A percentile compares a stretch with the other conserved stretches of the same genome.
These are phyloP conservation scores for Hozukius guyotensis DNA, from an alignment of 2,797 vertebrate genomes.

Conservation along the genomic window DNA sequence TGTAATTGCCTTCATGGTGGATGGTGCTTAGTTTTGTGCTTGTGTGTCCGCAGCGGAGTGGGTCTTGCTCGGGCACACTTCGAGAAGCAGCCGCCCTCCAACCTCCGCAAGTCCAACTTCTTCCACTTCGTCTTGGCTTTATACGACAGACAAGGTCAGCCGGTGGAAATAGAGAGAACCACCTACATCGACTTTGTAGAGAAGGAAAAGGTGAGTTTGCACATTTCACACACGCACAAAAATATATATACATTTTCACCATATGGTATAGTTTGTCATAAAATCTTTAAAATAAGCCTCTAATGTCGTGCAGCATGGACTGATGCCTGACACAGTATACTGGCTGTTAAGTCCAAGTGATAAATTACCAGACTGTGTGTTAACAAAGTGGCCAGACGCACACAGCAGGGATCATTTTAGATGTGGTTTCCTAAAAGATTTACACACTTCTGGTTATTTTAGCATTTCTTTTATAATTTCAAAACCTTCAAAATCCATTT, in stretches of 20 bases:
- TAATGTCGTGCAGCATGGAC: background rate
- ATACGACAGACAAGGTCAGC: slow-evolving; percentile 98
- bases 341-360: slow-evolving; percentile 46
- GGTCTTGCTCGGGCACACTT: slow-evolving; percentile 98
- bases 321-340: slow-evolving; percentile 4
- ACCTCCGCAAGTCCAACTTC: slow-evolving; percentile 99
- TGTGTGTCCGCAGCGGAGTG: slow-evolving; percentile 94
- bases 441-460: background rate
- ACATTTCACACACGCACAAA: background rate
- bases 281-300: background rate
- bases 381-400: slow-evolving; percentile 51
- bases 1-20: slow-evolving; percentile 8
- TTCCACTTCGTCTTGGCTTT: slow-evolving; percentile 99
- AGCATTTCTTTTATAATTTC: background rate
- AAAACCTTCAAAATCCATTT: background rate
- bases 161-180: slow-evolving; percentile 98
- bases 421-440: slow-evolving; percentile 31
- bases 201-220: slow-evolving; percentile 94
- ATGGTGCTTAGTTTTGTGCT: slow-evolving; percentile 57
- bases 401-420: slow-evolving; percentile 54
- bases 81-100: slow-evolving; percentile 99
- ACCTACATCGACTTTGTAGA: slow-evolving; percentile 97
- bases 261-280: background rate
- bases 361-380: slow-evolving; percentile 52
- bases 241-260: background rate